A percentile compares a stretch with the other conserved stretches of the same genome.
phyloP scores from a whole-genome alignment of 2,797 vertebrate genomes.

The Bovichtus diacanthus region DNA sequence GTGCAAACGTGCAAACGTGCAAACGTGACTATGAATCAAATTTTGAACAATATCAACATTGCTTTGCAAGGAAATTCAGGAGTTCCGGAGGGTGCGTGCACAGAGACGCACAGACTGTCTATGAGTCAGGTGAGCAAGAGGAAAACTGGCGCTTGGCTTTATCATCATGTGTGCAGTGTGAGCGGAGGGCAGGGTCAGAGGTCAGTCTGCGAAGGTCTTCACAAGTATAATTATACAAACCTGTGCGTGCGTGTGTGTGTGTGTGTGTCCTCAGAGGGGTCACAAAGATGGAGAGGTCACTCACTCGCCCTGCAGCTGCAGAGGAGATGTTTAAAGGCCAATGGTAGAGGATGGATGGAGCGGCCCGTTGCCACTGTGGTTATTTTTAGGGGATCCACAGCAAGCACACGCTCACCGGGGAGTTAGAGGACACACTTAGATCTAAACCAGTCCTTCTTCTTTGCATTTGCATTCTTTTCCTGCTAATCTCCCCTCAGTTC shows the following conservation, averaged over 20 bases:
- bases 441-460: neutral
- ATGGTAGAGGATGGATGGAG: slow-evolving; percentile 39
- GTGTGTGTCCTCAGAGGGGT: slow-evolving; percentile 34
- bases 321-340: slow-evolving; percentile 57
- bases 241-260: slow-evolving; percentile 50
- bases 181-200: slow-evolving; percentile 46
- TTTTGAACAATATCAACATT: neutral
- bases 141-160: slow-evolving; percentile 11
- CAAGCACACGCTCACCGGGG: slow-evolving; percentile 15
- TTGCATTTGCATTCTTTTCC: neutral
- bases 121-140: neutral
- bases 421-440: slow-evolving; percentile 17
- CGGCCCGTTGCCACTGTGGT: slow-evolving; percentile 14
- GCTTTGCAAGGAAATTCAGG: neutral
- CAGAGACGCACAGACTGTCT: neutral
- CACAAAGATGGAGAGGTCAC: slow-evolving; percentile 54
- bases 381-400: slow-evolving; percentile 44
- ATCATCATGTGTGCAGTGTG: slow-evolving; percentile 17
- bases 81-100: neutral
- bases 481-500: neutral
- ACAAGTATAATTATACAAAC: slow-evolving; percentile 51
- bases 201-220: slow-evolving; percentile 53
- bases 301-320: slow-evolving; percentile 33
- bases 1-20: neutral
- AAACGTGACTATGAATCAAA: neutral